Conservation (phyloP, 2,888 invertebrate species). For the Helleia helle region DNA sequence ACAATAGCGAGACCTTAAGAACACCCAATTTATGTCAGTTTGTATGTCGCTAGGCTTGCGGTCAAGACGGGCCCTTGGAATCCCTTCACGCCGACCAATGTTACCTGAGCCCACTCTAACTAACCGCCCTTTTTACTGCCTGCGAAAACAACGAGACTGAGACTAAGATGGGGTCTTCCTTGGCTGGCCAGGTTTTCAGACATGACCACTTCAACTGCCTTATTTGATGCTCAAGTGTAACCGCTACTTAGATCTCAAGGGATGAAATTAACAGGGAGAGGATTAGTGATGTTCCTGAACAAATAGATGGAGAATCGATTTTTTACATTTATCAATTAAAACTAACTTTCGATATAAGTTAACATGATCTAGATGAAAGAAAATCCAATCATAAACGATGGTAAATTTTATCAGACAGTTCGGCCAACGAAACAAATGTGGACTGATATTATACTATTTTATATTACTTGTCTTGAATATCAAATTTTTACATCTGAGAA, state of each 20-base stretch:
- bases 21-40: slow-evolving; percentile 24
- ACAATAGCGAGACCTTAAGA: slow-evolving; percentile 16
- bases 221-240: slow-evolving; percentile 42
- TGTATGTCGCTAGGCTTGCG: slow-evolving; percentile 37
- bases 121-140: slow-evolving; percentile 29
- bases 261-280: slow-evolving; percentile 21
- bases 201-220: slow-evolving; percentile 57
- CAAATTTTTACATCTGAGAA: no score
- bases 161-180: slow-evolving; percentile 31
- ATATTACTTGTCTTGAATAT: no score
- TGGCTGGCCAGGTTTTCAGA: slow-evolving; percentile 41
- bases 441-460: no score
- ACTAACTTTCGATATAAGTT: no score
- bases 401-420: no score
- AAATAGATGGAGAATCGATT: no score
- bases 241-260: slow-evolving; percentile 23
- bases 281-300: slow-evolving; percentile 1
- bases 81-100: slow-evolving; percentile 35
- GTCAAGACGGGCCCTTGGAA: slow-evolving; percentile 45
- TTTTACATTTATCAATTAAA: no score
- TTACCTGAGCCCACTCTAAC: slow-evolving; percentile 25
- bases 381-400: no score
- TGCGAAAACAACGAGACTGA: slow-evolving; percentile 38
- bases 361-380: no score
- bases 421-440: no score